Evolutionary conservation across 2,888 invertebrate genomes (phyloP).

Genomic region (Choristoneura rosaceana): DNA sequence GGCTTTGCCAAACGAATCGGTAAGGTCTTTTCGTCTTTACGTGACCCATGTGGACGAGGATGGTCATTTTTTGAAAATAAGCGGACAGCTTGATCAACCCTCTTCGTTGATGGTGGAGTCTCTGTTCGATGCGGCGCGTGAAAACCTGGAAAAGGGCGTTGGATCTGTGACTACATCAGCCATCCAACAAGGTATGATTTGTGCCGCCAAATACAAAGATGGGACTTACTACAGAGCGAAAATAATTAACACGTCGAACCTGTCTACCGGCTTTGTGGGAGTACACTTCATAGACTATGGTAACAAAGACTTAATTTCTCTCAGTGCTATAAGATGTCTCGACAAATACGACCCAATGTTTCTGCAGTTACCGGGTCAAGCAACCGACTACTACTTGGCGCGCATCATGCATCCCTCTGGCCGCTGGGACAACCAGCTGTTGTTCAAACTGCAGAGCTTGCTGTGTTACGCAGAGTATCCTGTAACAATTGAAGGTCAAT

Average conservation of each 20-base stretch:
- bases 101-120: conserved; percentile 85
- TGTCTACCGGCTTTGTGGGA: conserved; percentile 84
- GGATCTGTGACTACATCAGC: conserved; percentile 77
- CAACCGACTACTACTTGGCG: conserved; percentile 86
- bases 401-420: conserved; percentile 82
- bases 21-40: conserved; percentile 76
- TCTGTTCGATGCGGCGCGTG: conserved; percentile 68
- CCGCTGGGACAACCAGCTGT: conserved; percentile 82
- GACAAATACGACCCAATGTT: conserved; percentile 81
- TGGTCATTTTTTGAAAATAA: conserved; percentile 89
- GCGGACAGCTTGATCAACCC: conserved; percentile 88
- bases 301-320: conserved; percentile 86
- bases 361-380: conserved; percentile 83
- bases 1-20: conserved; percentile 68
- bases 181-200: conserved; percentile 84
- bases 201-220: conserved; percentile 89
- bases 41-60: conserved; percentile 89
- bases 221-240: conserved; percentile 88
- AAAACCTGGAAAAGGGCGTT: conserved; percentile 75
- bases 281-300: conserved; percentile 90
- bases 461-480: conserved; percentile 76
- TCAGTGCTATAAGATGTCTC: conserved; percentile 85
- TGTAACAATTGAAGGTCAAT: conserved; percentile 68
- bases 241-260: conserved; percentile 77
- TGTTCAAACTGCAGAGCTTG: conserved; percentile 71